These are phyloP conservation scores for Tachycineta bicolor DNA, from an alignment of 2,113 vertebrate species.

Conservation along the genomic window DNA sequence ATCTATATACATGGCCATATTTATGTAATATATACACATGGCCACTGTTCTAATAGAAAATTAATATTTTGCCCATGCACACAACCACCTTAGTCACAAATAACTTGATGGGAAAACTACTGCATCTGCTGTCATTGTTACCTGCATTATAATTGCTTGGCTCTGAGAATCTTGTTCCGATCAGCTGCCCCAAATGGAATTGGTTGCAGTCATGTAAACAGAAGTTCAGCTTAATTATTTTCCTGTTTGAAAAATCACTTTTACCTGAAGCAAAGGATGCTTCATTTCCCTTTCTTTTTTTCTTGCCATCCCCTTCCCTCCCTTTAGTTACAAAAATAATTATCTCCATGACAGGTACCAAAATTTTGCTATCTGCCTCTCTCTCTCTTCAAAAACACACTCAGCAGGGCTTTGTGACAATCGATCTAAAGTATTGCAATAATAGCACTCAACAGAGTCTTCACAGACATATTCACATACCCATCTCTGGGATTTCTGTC, in stretches of 20 bases:
- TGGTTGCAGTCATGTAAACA: background rate
- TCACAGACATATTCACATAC: background rate
- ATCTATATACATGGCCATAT: background rate
- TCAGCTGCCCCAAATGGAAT: background rate
- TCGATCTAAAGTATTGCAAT: background rate
- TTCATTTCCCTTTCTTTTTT: constrained; percentile 15
- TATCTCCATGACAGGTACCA: background rate
- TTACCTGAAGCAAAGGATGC: background rate
- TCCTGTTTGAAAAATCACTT: background rate
- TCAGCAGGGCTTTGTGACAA: constrained; percentile 25
- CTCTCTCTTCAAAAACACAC: background rate
- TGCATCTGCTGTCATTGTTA: background rate
- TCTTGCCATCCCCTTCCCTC: background rate
- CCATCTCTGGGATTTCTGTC: background rate
- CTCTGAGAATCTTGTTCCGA: background rate
- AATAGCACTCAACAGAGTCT: background rate
- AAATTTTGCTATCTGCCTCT: background rate
- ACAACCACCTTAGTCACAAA: background rate
- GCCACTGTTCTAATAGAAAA: background rate
- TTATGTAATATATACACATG: background rate
- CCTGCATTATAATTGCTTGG: background rate
- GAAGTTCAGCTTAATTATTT: constrained; percentile 38
- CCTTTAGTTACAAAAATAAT: constrained; percentile 32
- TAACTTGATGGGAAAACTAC: background rate
- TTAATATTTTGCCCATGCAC: background rate